Conservation (phyloP, 2,113 vertebrate genomes). For the Anarrhichthys ocellatus region DNA sequence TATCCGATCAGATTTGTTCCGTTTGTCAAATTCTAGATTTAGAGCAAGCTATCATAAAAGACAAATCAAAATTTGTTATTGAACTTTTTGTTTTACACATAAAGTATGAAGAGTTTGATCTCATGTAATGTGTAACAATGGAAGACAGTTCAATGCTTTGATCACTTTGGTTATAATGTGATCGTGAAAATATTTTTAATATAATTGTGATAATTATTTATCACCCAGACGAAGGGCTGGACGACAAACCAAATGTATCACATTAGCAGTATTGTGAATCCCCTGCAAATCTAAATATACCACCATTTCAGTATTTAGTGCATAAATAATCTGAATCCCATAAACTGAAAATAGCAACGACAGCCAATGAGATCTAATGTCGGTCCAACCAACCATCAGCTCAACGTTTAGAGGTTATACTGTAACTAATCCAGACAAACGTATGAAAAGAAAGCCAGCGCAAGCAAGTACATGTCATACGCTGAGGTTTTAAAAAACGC, state of each 20-base stretch:
- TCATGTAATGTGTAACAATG: not conserved
- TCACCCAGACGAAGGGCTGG: not conserved
- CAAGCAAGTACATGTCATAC: not conserved
- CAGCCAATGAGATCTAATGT: not conserved
- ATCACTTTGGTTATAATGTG: not conserved
- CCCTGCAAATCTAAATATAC: not conserved
- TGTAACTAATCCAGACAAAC: not conserved
- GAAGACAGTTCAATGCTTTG: not conserved
- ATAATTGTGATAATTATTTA: not conserved
- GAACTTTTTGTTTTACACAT: not conserved
- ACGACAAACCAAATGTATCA: not conserved
- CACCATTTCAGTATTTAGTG: not conserved
- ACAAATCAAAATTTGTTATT: not conserved
- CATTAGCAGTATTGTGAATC: not conserved
- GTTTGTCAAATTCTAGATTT: not conserved
- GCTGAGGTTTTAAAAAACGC: not conserved
- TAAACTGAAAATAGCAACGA: not conserved
- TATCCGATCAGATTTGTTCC: not conserved
- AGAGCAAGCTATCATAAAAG: not conserved
- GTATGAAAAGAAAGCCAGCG: not conserved
- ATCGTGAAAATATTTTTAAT: not conserved
- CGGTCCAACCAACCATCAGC: not conserved
- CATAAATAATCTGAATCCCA: not conserved
- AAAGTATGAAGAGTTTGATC: not conserved
- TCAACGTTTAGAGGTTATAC: not conserved